Percentiles rank a stretch among this genome's conserved stretches.
Evolutionary conservation across 1,140 invertebrate genomes (phyloP).

Genomic region (Zaprionus nigranus): DNA sequence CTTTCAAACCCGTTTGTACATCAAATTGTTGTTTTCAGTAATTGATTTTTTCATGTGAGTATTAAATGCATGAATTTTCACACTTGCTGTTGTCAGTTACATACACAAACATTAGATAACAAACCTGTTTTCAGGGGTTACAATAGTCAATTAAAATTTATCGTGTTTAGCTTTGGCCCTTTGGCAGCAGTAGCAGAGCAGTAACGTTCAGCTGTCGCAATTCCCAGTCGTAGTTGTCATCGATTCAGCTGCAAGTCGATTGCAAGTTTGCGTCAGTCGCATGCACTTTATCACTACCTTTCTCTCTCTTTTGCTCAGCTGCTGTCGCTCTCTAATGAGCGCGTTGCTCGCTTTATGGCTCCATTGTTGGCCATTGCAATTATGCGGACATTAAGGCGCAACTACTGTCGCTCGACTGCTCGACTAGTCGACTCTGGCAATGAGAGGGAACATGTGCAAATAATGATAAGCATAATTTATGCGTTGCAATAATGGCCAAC

Average conservation of each 20-base stretch:
- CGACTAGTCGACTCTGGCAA: conserved; percentile 12
- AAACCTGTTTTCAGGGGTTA: not conserved
- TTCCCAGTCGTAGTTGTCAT: conserved; percentile 15
- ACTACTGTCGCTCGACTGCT: not conserved
- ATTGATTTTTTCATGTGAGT: too few species aligned
- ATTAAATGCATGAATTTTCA: too few species aligned
- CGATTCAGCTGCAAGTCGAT: conserved; percentile 16
- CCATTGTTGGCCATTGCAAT: conserved; percentile 71
- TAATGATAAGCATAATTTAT: conserved; percentile 81
- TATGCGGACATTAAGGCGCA: conserved; percentile 59
- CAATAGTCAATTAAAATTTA: conserved; percentile 4
- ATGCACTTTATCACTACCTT: too few species aligned
- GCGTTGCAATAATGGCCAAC: conserved; percentile 58
- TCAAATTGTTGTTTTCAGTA: too few species aligned
- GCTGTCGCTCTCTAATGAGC: conserved; percentile 29
- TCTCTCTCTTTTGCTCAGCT: not conserved
- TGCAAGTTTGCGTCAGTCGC: conserved; percentile 6
- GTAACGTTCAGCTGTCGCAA: conserved; percentile 2
- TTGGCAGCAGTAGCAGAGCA: not conserved
- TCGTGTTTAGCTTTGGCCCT: not conserved
- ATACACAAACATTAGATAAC: not conserved
- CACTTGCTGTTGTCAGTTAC: too few species aligned
- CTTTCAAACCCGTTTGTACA: too few species aligned
- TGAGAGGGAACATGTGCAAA: conserved; percentile 68
- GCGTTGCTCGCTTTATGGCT: conserved; percentile 53